phyloP scores from a whole-genome alignment of 1,140 invertebrate genomes.

The Trichogramma pretiosum region DNA sequence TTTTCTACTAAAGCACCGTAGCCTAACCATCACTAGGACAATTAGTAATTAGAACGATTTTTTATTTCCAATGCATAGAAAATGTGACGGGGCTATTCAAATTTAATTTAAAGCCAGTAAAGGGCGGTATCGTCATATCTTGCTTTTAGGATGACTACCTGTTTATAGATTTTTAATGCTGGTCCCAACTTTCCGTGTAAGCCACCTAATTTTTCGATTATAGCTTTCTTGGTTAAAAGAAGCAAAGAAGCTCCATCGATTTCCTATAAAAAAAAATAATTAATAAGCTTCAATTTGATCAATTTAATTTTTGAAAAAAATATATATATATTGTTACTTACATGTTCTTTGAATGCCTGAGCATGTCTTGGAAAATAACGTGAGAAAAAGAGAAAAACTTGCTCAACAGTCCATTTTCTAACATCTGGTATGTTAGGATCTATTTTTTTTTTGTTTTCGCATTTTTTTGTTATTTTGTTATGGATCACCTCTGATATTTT shows the following conservation, averaged over 20 bases:
- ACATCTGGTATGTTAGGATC: slow-evolving; percentile 69
- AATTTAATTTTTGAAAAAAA: slow-evolving; percentile 8
- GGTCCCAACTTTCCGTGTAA: slow-evolving; percentile 80
- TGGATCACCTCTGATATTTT: slow-evolving; percentile 21
- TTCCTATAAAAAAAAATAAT: slow-evolving; percentile 53
- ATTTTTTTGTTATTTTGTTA: slow-evolving; percentile 17
- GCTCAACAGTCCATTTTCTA: slow-evolving; percentile 66
- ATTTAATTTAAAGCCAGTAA: slow-evolving; percentile 50
- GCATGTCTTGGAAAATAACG: slow-evolving; percentile 68
- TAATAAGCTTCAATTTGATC: slow-evolving; percentile 4
- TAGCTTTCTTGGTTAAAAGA: slow-evolving; percentile 70
- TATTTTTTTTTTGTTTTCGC: slow-evolving; percentile 39
- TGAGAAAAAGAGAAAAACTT: slow-evolving; percentile 73
- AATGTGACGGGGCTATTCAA: no score
- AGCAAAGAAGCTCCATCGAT: slow-evolving; percentile 79
- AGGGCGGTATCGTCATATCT: slow-evolving; percentile 58
- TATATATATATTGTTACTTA: background rate
- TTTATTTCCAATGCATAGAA: slow-evolving; percentile 11
- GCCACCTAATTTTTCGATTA: slow-evolving; percentile 66
- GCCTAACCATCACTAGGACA: no score
- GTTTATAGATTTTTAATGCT: slow-evolving; percentile 76
- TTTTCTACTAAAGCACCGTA: no score
- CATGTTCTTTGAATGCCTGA: slow-evolving; percentile 40
- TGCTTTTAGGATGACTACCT: slow-evolving; percentile 62
- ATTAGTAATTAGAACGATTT: no score